Evolutionary conservation across 2,888 invertebrate species (phyloP), one percentile per base, ranked within the genome.

Genomic region (Pseudococcus jackbeardsleyi): DNA sequence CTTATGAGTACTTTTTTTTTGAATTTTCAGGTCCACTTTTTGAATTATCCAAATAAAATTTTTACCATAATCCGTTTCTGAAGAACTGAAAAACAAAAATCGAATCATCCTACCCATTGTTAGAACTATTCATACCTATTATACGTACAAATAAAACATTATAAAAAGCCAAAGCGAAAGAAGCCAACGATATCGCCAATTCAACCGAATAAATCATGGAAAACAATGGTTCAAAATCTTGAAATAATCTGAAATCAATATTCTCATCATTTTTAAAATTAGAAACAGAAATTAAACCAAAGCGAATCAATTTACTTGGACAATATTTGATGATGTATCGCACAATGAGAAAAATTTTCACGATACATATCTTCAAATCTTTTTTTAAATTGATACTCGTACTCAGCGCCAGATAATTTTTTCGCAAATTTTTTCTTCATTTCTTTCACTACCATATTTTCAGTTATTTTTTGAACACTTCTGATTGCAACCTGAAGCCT

Each of bases 121-220:
- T 33, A 33, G 26, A 33, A 33, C 3, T 33, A 33, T 33, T 33
- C 26, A 33, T 33, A 33, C 3, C 3, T 2, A 33, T 1, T 33
- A 33, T 33, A 33, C 54, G 3, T 59, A 85, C 85, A 22, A 17
- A 33, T 33, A 85, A 33, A 4, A 85, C 46, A 26, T 85, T 85
- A 59, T 85, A 85, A 50, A 85, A 85, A 12, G 48, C 54, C 22
- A 85, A 85, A 26, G 85, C 85, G 54, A 85, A 85, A 22, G 50
- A 26, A 33, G 85, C 54, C 46, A 59, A 6, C 1, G 54, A 33
- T 9, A 85, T 19, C 5, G 59, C 33, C 22, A 85, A 59, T 59
- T 85, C 85, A 15, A 59, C 59, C 12, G 50, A 22, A 59, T 54
- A 85, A 0, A 85, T 8, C 12, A 59, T 17, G 9, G 46, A 46